Evolutionary conservation across 2,797 vertebrate genomes (phyloP).

Genomic region (Nannoperca australis): DNA sequence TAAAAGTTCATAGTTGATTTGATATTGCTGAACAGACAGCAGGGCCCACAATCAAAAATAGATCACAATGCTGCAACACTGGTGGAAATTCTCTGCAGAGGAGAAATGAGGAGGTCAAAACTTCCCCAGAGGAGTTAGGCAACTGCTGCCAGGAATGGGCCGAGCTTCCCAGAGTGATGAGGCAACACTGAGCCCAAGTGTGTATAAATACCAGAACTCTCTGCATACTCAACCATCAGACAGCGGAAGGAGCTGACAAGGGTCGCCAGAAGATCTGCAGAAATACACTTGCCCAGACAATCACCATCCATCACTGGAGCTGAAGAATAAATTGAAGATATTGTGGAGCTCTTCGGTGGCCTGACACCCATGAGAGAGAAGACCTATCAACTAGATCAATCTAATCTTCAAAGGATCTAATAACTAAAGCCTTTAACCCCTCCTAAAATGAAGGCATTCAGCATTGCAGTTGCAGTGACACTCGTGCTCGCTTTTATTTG

Average conservation of each 20-base stretch:
- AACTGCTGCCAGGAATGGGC: slow-evolving; percentile 79
- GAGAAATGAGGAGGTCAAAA: slow-evolving; percentile 65
- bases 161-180: slow-evolving; percentile 65
- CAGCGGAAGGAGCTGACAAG: slow-evolving; percentile 53
- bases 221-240: slow-evolving; percentile 34
- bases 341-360: slow-evolving; percentile 49
- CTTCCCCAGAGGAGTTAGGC: slow-evolving; percentile 71
- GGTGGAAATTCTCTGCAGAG: neutral
- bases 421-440: slow-evolving; percentile 43
- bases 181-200: slow-evolving; percentile 63
- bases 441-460: slow-evolving; percentile 83
- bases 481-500: slow-evolving; percentile 83
- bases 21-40: slow-evolving; percentile 37
- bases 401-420: slow-evolving; percentile 63
- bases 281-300: slow-evolving; percentile 52
- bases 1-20: slow-evolving; percentile 53
- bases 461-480: slow-evolving; percentile 82
- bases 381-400: slow-evolving; percentile 38
- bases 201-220: slow-evolving; percentile 74
- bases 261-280: slow-evolving; percentile 57
- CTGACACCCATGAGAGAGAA: slow-evolving; percentile 68
- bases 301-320: slow-evolving; percentile 57
- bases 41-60: slow-evolving; percentile 39
- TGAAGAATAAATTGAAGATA: slow-evolving; percentile 59
- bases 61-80: slow-evolving; percentile 51